phyloP scores from a whole-genome alignment of 2,888 invertebrate species.

The Pachymerium ferrugineum region DNA sequence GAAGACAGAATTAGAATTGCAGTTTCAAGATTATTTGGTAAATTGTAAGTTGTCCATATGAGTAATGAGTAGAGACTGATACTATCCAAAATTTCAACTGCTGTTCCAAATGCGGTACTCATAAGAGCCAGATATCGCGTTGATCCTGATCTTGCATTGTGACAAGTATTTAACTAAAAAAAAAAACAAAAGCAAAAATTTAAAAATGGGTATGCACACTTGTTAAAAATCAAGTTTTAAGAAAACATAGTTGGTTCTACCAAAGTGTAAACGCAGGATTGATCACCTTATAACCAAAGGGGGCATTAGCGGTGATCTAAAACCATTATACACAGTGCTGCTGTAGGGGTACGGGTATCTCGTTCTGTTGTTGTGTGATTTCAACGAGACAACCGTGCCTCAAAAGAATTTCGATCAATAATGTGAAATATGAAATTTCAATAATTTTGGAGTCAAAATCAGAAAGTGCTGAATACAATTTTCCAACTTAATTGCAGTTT shows the following conservation, averaged over 20 bases:
- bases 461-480: no score
- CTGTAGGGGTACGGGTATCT: no score
- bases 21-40: slow-evolving; percentile 45
- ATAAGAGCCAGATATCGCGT: not conserved
- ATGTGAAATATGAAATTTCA: no score
- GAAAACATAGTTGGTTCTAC: not conserved
- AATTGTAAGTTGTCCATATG: slow-evolving; percentile 33
- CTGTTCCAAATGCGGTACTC: not conserved
- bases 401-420: no score
- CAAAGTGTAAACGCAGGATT: not conserved
- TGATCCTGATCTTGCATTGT: not conserved
- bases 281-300: no score
- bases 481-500: no score
- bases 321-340: no score
- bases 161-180: slow-evolving; percentile 1
- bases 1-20: slow-evolving; percentile 52
- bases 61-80: not conserved
- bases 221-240: not conserved
- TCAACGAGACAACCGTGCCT: no score
- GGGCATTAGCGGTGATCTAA: no score
- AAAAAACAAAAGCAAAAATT: not conserved
- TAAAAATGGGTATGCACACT: no score
- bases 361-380: no score
- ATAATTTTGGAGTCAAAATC: no score
- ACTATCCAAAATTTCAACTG: slow-evolving; percentile 25